Evolutionary conservation across 2,797 vertebrate genomes (phyloP), one percentile per base, ranked within the genome.

Genomic region (Spondyliosoma cantharus): DNA sequence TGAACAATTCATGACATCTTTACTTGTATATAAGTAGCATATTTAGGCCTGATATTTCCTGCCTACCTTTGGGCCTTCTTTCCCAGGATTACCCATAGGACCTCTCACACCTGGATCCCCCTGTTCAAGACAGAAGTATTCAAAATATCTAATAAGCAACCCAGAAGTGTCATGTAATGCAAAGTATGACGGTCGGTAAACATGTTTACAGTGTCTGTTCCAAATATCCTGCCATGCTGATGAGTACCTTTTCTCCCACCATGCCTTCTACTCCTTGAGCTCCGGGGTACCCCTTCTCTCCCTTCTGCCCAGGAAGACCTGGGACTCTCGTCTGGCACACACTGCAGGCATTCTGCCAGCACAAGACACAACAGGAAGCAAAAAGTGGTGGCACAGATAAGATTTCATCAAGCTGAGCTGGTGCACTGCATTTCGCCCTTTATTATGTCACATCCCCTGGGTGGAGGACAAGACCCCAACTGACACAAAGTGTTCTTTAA

Each of bases 21-120:
- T 29, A 57, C 71, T 59, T 45, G 49, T 0, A 45, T 37, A n/a
- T n/a, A n/a, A n/a, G n/a, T n/a, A 22, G 4, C 8, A 15, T 80
- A 32, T 71, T 64, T n/a, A 53, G 3, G 0, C 2, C 5, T 7
- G 5, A 50, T 17, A 71, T 80, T 62, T 49, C 3, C 29, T 49
- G 60, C 82, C 90, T 95, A 98, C 98, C 95, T 99, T 99, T 76
- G 96, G 97, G 45, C 98, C 98, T 87, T 99, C 98, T 94, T 96
- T 97, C 7, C 98, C 98, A 60, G 97, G 97, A 81, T 97, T 95
- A 84, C 98, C 98, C 80, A 95, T 94, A 48, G 97, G 96, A 74
- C 98, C 98, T 90, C 96, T 95, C 48, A 95, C 92, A 52, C 97
- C 98, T 64, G 93, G 93, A 89, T 98, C 96, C 22, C 97, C 97